Evolutionary conservation across 2,797 vertebrate species (phyloP).

Genomic region (Scolopax rusticola): DNA sequence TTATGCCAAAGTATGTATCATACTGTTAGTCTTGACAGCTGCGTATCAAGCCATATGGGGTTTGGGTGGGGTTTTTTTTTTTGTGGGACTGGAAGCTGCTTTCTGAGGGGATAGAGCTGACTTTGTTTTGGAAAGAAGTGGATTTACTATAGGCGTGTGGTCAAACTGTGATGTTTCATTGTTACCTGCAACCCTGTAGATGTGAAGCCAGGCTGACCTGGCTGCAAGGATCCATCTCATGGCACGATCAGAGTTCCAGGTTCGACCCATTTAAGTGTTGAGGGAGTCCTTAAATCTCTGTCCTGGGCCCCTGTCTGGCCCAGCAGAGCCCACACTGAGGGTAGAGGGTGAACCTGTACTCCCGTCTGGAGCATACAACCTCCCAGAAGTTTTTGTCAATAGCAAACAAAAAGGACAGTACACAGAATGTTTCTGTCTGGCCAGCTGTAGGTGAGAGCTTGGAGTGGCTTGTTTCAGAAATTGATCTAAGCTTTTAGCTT

Average conservation of each 20-base stretch:
- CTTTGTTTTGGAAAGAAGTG: not conserved
- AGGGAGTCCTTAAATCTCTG: not conserved
- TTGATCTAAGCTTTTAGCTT: not conserved
- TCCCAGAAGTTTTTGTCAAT: not conserved
- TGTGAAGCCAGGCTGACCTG: not conserved
- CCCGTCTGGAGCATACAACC: not conserved
- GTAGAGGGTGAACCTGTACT: not conserved
- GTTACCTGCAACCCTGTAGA: not conserved
- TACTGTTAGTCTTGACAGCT: conserved; percentile 61
- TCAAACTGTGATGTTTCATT: not conserved
- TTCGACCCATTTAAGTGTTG: not conserved
- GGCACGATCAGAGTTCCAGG: not conserved
- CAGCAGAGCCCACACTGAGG: not conserved
- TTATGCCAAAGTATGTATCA: conserved; percentile 75
- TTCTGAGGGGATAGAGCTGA: not conserved
- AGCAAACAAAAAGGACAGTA: not conserved
- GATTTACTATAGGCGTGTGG: not conserved
- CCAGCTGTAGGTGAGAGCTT: not conserved
- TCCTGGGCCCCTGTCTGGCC: not conserved
- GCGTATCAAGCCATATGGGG: conserved; percentile 58
- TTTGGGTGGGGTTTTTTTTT: not conserved
- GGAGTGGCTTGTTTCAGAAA: not conserved
- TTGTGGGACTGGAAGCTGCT: conserved; percentile 34
- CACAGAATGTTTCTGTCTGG: not conserved
- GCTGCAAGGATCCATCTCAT: not conserved